These are phyloP conservation scores for Heteractis magnifica DNA, from an alignment of 92 coral and sea anemone genomes.

Conservation along the genomic window DNA sequence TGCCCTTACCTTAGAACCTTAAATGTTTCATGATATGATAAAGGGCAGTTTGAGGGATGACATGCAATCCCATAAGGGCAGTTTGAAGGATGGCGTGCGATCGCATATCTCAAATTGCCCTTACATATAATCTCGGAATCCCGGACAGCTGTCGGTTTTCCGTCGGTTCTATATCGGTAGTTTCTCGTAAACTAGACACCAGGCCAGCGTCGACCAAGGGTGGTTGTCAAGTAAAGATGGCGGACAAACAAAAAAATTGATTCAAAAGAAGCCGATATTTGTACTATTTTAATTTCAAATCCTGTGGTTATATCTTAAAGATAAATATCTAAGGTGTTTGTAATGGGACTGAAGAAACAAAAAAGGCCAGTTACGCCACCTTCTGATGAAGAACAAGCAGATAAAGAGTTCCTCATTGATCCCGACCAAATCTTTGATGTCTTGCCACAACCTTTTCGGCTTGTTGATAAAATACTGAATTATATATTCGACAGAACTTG, in stretches of 20 bases:
- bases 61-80: no score
- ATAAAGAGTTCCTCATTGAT: constrained; percentile 74
- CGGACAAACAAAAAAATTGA: constrained; percentile 65
- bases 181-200: no score
- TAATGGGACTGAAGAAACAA: constrained; percentile 61
- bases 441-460: constrained; percentile 93
- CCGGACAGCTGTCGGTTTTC: no score
- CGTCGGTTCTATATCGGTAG: no score
- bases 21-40: no score
- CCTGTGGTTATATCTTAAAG: background rate
- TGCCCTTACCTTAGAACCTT: no score
- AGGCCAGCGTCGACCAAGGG: background rate
- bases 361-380: constrained; percentile 59
- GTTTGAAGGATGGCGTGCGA: no score
- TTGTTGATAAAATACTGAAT: constrained; percentile 76
- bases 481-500: constrained; percentile 82
- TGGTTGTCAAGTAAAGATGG: constrained; percentile 84
- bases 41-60: no score
- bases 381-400: constrained; percentile 68
- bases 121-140: no score
- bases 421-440: constrained; percentile 92
- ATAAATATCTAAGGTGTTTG: background rate
- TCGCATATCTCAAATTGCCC: no score
- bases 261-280: background rate
- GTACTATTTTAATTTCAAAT: background rate